Percentiles rank a stretch among this genome's conserved stretches.
Evolutionary conservation across 2,113 vertebrate species (phyloP).

Genomic region (Oryzias curvinotus): DNA sequence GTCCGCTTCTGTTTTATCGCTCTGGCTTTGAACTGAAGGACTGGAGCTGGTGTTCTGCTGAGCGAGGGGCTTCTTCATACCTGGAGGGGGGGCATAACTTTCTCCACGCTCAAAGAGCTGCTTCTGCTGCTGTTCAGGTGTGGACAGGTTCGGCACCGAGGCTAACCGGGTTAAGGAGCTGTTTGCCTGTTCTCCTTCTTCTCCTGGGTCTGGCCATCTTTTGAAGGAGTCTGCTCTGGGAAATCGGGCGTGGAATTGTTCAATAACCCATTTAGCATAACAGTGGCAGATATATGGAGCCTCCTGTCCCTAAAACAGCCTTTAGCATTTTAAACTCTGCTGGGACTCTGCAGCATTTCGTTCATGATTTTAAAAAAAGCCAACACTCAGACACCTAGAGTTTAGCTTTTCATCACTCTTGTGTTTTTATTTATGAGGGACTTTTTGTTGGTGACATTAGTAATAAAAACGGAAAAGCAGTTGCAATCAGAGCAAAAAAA

Average conservation of each 20-base stretch:
- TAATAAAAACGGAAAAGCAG: no score
- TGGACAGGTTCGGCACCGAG: conserved; percentile 42
- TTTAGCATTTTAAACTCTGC: no score
- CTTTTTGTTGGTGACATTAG: no score
- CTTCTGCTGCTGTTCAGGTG: conserved; percentile 28
- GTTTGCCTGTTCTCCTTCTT: not conserved
- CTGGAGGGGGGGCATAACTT: conserved; percentile 28
- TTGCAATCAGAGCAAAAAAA: no score
- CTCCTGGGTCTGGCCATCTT: not conserved
- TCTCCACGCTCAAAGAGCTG: conserved; percentile 7
- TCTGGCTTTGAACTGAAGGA: conserved; percentile 5
- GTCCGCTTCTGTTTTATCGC: not conserved
- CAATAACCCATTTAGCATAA: conserved; percentile 64
- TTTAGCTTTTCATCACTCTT: no score
- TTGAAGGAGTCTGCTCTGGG: conserved; percentile 53
- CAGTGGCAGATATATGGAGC: conserved; percentile 55
- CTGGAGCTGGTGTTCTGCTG: conserved; percentile 42
- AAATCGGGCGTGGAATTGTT: conserved; percentile 70
- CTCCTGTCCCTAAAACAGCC: conserved; percentile 22
- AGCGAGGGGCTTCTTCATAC: conserved; percentile 36
- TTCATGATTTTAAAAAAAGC: not conserved
- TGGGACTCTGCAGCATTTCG: conserved; percentile 5
- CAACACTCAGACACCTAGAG: no score
- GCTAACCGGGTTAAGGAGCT: conserved; percentile 42
- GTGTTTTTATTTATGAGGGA: no score